Conservation (phyloP, 2,797 vertebrate species). For the Danio choprae region DNA sequence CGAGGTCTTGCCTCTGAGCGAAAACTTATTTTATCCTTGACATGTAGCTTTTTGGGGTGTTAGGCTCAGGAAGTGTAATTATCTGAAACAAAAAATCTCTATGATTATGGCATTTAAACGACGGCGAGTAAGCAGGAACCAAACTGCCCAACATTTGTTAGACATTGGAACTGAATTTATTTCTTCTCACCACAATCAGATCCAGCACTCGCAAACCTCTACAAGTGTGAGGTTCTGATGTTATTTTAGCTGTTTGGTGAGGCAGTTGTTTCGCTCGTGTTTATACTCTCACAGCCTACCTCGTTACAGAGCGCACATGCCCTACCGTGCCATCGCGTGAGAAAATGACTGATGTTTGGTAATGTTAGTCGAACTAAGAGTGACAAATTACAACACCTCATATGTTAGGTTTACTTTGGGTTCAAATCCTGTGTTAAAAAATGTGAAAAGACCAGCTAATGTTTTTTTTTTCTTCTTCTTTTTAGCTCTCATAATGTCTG, state of each 20-base stretch:
- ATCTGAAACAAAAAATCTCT: conserved; percentile 47
- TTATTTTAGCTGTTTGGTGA: conserved; percentile 41
- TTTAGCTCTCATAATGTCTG: neutral
- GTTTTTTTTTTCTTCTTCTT: neutral
- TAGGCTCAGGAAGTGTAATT: conserved; percentile 51
- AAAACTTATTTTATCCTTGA: conserved; percentile 55
- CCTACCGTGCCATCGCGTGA: neutral
- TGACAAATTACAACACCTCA: conserved; percentile 13
- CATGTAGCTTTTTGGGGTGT: conserved; percentile 46
- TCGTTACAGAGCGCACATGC: conserved; percentile 17
- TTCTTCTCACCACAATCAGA: conserved; percentile 34
- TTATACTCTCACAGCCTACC: conserved; percentile 21
- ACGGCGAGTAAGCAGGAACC: conserved; percentile 39
- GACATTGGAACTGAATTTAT: conserved; percentile 38
- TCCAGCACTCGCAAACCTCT: conserved; percentile 22
- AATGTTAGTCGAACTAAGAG: conserved; percentile 21
- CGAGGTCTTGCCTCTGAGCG: conserved; percentile 48
- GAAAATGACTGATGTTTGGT: conserved; percentile 12
- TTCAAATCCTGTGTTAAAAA: conserved; percentile 1
- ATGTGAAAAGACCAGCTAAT: conserved; percentile 30
- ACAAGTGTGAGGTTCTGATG: conserved; percentile 30
- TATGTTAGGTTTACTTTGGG: conserved; percentile 21
- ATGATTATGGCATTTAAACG: conserved; percentile 35
- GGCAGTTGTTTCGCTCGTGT: conserved; percentile 21
- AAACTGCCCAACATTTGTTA: conserved; percentile 30